These are phyloP conservation scores for Pollenia labialis DNA, from an alignment of 2,888 invertebrate genomes.

Conservation along the genomic window DNA sequence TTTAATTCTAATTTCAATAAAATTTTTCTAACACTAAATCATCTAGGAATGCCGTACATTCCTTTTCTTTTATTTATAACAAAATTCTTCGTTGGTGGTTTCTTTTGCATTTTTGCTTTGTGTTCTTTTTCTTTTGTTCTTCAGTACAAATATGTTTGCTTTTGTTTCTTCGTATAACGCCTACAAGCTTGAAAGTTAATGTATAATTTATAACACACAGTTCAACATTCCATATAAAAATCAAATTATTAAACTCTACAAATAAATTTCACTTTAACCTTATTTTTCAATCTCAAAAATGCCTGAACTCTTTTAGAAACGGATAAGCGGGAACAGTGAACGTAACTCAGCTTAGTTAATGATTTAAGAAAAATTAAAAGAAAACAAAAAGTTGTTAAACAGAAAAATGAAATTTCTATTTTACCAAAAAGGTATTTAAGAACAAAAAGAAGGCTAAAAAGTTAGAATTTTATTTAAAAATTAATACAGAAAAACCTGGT, in stretches of 20 bases:
- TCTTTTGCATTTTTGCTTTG: constrained; percentile 12
- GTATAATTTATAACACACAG: constrained; percentile 43
- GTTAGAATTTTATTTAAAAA: constrained; percentile 59
- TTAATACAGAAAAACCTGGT: constrained; percentile 8
- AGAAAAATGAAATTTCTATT: constrained; percentile 60
- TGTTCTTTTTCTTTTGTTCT: not conserved
- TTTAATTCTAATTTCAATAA: not conserved
- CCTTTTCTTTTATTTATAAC: not conserved
- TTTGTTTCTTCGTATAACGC: constrained; percentile 18
- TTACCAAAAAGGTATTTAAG: constrained; percentile 7
- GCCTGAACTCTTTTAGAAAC: constrained; percentile 9
- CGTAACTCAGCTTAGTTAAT: constrained; percentile 16
- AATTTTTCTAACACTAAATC: not conserved
- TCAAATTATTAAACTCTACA: constrained; percentile 13
- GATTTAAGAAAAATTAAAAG: constrained; percentile 16
- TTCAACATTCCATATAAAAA: constrained; percentile 8
- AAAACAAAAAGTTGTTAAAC: constrained; percentile 43
- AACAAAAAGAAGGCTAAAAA: constrained; percentile 9
- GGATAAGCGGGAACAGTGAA: not conserved
- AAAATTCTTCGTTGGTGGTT: constrained; percentile 60
- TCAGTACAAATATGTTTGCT: too few relatives aligned
- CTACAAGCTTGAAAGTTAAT: constrained; percentile 54
- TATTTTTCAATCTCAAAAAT: not conserved
- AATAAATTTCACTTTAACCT: constrained; percentile 39
- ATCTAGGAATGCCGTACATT: constrained; percentile 32